Percentiles rank a stretch among this genome's conserved stretches.
Evolutionary conservation across 2,797 vertebrate genomes (phyloP).

Genomic region (Ciconia nigra): DNA sequence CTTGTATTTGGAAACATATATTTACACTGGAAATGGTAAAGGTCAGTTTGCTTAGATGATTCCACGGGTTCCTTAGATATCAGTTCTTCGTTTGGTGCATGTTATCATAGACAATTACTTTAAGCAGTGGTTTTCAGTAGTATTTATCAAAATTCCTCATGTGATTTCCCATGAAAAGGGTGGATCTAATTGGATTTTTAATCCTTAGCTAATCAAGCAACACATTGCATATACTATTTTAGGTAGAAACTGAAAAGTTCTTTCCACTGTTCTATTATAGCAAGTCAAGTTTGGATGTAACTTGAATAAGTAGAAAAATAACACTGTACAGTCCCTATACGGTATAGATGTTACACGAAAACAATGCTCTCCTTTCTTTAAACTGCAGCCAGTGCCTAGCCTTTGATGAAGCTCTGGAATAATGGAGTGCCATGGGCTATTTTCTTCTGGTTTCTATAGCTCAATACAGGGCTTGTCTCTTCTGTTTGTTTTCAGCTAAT

Average conservation of each 20-base stretch:
- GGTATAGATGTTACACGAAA: constrained; percentile 86
- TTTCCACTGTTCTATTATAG: constrained; percentile 82
- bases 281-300: constrained; percentile 83
- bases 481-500: constrained; percentile 98
- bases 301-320: constrained; percentile 90
- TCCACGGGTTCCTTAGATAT: constrained; percentile 38
- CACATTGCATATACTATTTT: constrained; percentile 79
- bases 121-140: constrained; percentile 79
- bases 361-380: constrained; percentile 94
- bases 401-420: constrained; percentile 91
- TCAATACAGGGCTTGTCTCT: constrained; percentile 90
- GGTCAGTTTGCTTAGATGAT: constrained; percentile 1
- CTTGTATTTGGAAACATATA: background rate
- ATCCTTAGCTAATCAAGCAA: constrained; percentile 86
- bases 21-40: constrained; percentile 1
- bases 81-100: constrained; percentile 51
- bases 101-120: constrained; percentile 70
- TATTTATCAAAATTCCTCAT: constrained; percentile 77
- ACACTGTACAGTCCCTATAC: constrained; percentile 77
- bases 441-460: constrained; percentile 82
- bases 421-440: constrained; percentile 88
- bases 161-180: constrained; percentile 80
- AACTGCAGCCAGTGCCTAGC: constrained; percentile 77
- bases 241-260: constrained; percentile 88
- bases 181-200: constrained; percentile 84